Base-by-base conservation (phyloP, 2,888 invertebrate species). In the Argyra leucocephala region DNA sequence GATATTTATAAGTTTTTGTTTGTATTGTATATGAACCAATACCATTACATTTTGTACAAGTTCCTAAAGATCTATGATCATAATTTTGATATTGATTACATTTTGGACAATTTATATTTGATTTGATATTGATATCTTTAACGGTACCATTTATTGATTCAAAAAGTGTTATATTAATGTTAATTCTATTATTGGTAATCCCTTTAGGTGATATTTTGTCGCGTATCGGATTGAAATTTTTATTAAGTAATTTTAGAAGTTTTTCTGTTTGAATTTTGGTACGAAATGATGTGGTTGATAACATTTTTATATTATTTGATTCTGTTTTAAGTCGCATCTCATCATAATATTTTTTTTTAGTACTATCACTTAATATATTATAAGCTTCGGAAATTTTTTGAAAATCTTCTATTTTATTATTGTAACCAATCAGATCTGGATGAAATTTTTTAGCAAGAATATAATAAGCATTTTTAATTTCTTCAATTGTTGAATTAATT, bases 361-460 rank as follows among this genome's bases (percentile, higher is more conserved):
- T 83, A 23, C 93, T 93, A 82, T 99, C 97, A 9, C 76, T 78
- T 9, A 79, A 69, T 31, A 97, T 93, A 83, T 99, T 96, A 80
- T 99, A 99, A 0, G 99, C 99, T 81, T 99, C 98, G 0, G 96
- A 96, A 6, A 99, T 94, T 78, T 96, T 93, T 78, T 97, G 96
- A 68, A 78, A 78, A 58, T 73, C 70, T 36, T 72, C 69, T 1
- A 73, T 72, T 4, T 72, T 73, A 10, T 69, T 69, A 26, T 57
- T 22, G 48, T 62, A 62, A 57, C 48, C 63, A 18, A 36, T 64
- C 4, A 26, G 26, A 67, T 78, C 78, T 0, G 78, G 78, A 67
- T 78, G 78, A 68, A 73, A 77, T 36, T 76, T 77, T 66, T 78
- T 78, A 15, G 78, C 78, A 23, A 78, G 68, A 10, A 73, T 67